phyloP scores from a whole-genome alignment of 2,797 vertebrate species.

The Anguilla pacifica region DNA sequence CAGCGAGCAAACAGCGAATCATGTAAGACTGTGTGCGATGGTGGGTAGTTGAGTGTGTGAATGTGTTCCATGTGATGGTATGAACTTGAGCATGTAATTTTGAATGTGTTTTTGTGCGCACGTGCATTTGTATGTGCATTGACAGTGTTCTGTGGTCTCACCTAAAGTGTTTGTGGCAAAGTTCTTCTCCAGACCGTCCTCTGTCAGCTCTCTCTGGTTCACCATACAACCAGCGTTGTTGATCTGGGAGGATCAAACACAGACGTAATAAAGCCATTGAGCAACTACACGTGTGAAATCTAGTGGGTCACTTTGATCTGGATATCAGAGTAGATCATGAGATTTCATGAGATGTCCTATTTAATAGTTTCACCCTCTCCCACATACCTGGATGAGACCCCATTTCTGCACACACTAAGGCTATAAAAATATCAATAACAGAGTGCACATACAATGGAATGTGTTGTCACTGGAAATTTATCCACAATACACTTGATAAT shows the following conservation, averaged over 20 bases:
- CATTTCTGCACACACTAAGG: too few species aligned
- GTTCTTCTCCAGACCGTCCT: slow-evolving; percentile 84
- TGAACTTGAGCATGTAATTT: neutral
- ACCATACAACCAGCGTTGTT: slow-evolving; percentile 87
- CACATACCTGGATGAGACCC: too few species aligned
- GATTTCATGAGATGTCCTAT: too few species aligned
- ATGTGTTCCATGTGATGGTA: neutral
- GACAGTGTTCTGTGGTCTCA: slow-evolving; percentile 50
- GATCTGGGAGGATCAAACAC: slow-evolving; percentile 63
- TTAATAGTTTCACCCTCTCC: too few species aligned
- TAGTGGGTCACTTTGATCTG: neutral
- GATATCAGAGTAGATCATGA: neutral
- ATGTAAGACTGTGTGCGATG: neutral
- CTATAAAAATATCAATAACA: too few species aligned
- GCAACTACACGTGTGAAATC: neutral
- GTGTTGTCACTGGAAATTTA: too few species aligned
- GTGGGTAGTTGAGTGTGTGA: too few species aligned
- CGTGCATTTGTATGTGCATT: neutral
- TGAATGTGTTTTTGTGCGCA: too few species aligned
- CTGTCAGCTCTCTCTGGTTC: slow-evolving; percentile 80
- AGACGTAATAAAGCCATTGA: neutral
- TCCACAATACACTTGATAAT: too few species aligned
- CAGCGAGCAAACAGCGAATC: neutral
- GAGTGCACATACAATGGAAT: too few species aligned
- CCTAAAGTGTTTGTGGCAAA: slow-evolving; percentile 85